Percentiles rank a stretch among this genome's conserved stretches.
These are phyloP conservation scores for Solenodon paradoxus DNA, from an alignment of 2,113 vertebrate genomes.

Conservation along the genomic window DNA sequence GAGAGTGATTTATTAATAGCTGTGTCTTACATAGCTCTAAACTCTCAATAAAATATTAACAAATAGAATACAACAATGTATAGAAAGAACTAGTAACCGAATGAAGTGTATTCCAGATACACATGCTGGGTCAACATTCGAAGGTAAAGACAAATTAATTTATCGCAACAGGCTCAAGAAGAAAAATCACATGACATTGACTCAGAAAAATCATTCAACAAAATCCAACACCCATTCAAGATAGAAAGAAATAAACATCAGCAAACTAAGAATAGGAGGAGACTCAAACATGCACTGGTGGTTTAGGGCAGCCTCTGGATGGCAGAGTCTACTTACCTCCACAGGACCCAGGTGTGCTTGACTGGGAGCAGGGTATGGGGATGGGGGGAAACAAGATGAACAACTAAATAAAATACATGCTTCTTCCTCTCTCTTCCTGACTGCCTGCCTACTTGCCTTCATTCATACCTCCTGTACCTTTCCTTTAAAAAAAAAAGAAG, in stretches of 20 bases:
- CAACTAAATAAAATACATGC: too few relatives aligned
- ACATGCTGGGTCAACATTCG: neutral
- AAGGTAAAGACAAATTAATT: neutral
- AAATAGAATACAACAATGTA: constrained; percentile 14
- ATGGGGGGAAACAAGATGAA: too few relatives aligned
- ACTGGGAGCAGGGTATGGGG: too few relatives aligned
- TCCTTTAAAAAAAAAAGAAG: too few relatives aligned
- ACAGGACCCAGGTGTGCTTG: too few relatives aligned
- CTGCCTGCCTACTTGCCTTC: too few relatives aligned
- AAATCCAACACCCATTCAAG: neutral
- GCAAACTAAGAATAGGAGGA: neutral
- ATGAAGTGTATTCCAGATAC: neutral
- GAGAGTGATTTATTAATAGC: neutral
- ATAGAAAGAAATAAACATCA: neutral
- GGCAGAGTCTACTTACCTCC: too few relatives aligned
- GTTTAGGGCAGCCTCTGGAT: too few relatives aligned
- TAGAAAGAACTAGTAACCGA: neutral
- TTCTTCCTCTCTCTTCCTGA: too few relatives aligned
- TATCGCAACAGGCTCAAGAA: neutral
- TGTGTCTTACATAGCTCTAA: neutral
- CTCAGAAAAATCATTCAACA: neutral
- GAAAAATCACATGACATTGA: neutral
- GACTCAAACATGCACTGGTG: too few relatives aligned
- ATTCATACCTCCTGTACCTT: too few relatives aligned
- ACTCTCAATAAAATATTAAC: neutral